phyloP scores from a whole-genome alignment of 1,140 invertebrate species.

The Lasioglossum baleicum region DNA sequence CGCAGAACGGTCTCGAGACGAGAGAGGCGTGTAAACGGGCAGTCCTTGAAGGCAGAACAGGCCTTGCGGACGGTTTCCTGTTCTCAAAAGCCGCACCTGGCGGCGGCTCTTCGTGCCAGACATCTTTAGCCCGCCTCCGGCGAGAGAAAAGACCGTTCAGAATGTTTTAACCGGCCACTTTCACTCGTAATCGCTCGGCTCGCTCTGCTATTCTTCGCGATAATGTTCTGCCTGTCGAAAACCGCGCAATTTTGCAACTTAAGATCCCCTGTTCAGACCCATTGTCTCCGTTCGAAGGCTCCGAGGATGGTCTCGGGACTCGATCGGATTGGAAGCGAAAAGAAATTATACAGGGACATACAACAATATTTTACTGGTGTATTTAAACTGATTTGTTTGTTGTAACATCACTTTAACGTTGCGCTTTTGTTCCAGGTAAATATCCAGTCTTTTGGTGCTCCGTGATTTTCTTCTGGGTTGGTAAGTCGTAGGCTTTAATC shows the following conservation, averaged over 20 bases:
- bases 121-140: too few relatives aligned
- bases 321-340: too few relatives aligned
- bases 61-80: neutral
- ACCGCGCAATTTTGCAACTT: neutral
- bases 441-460: constrained; percentile 31
- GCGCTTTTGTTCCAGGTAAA: constrained; percentile 65
- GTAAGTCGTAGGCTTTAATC: constrained; percentile 6
- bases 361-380: too few relatives aligned
- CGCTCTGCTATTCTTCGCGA: neutral
- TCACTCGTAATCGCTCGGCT: neutral
- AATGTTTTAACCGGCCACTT: constrained; percentile 21
- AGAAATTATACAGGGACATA: too few relatives aligned
- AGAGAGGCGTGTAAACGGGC: too few relatives aligned
- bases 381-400: constrained; percentile 25
- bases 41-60: too few relatives aligned
- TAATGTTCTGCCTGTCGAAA: neutral
- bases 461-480: neutral
- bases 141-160: neutral
- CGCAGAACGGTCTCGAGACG: neutral
- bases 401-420: constrained; percentile 31
- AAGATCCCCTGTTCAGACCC: neutral
- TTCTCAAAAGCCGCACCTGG: constrained; percentile 42
- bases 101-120: constrained; percentile 20
- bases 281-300: too few relatives aligned
- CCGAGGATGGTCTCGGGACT: too few relatives aligned